These are phyloP conservation scores for Ichneumoninae sp. DNA, from an alignment of 2,888 invertebrate species.

Conservation along the genomic window DNA sequence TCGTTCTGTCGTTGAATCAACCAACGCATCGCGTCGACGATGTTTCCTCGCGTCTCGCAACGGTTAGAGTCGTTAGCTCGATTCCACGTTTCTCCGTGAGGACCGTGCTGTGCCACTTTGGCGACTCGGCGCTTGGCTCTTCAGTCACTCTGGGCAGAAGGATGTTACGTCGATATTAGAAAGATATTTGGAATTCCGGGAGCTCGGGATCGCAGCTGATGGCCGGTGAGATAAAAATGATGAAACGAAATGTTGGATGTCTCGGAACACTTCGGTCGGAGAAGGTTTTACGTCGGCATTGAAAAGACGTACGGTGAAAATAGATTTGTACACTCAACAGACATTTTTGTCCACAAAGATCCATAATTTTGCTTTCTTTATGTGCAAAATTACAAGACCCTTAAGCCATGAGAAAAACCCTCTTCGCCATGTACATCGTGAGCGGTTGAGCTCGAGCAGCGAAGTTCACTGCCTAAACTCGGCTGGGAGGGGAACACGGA, in stretches of 20 bases:
- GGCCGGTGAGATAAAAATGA: not conserved
- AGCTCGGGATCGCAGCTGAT: not conserved
- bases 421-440: not conserved
- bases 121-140: conserved; percentile 5
- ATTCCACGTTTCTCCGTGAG: not conserved
- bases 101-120: conserved; percentile 14
- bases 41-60: conserved; percentile 30
- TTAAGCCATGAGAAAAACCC: too few species aligned
- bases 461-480: not conserved
- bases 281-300: not conserved
- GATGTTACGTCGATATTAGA: conserved; percentile 4
- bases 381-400: too few species aligned
- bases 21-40: conserved; percentile 47
- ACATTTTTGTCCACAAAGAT: not conserved
- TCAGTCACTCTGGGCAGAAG: not conserved
- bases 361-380: not conserved
- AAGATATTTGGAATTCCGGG: not conserved
- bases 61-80: conserved; percentile 25
- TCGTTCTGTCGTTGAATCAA: conserved; percentile 47
- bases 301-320: not conserved
- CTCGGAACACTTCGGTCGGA: not conserved
- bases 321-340: not conserved
- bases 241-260: not conserved
- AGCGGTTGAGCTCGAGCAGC: not conserved
- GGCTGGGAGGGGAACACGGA: conserved; percentile 31